These are phyloP conservation scores for Hypomecis punctinalis DNA, from an alignment of 2,888 invertebrate species.

Conservation along the genomic window DNA sequence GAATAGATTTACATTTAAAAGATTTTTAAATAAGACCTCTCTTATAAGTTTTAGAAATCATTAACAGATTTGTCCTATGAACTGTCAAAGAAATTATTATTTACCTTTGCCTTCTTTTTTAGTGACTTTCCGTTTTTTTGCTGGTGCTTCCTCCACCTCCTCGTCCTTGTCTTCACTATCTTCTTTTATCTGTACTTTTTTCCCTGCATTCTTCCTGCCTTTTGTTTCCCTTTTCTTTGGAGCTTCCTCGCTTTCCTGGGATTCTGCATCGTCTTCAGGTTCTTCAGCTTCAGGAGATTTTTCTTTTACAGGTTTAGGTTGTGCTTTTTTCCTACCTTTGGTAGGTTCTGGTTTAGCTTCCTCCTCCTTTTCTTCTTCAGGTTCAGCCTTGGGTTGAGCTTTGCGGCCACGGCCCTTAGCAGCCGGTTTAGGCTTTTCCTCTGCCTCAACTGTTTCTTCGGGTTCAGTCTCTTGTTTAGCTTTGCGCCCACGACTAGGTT, in stretches of 20 bases:
- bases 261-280: conserved; percentile 49
- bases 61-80: background rate
- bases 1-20: too few species aligned
- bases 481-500: conserved; percentile 63
- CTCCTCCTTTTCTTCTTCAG: conserved; percentile 58
- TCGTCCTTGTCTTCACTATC: conserved; percentile 59
- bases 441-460: conserved; percentile 51
- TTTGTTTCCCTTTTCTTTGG: conserved; percentile 71
- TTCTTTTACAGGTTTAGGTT: conserved; percentile 54
- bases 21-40: too few species aligned
- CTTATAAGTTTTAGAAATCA: too few species aligned
- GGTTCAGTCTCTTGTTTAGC: conserved; percentile 55
- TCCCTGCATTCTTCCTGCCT: conserved; percentile 64
- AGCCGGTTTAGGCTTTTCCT: conserved; percentile 62
- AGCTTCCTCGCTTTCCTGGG: conserved; percentile 54
- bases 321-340: conserved; percentile 53
- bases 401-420: conserved; percentile 69
- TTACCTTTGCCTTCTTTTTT: conserved; percentile 69
- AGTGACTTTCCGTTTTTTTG: conserved; percentile 64
- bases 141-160: conserved; percentile 53
- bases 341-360: conserved; percentile 57
- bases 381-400: conserved; percentile 55
- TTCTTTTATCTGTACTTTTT: conserved; percentile 67
- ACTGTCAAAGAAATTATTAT: background rate
- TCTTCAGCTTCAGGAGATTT: conserved; percentile 55